Evolutionary conservation across 2,797 vertebrate species (phyloP).

Genomic region (Cheirogaleus major): DNA sequence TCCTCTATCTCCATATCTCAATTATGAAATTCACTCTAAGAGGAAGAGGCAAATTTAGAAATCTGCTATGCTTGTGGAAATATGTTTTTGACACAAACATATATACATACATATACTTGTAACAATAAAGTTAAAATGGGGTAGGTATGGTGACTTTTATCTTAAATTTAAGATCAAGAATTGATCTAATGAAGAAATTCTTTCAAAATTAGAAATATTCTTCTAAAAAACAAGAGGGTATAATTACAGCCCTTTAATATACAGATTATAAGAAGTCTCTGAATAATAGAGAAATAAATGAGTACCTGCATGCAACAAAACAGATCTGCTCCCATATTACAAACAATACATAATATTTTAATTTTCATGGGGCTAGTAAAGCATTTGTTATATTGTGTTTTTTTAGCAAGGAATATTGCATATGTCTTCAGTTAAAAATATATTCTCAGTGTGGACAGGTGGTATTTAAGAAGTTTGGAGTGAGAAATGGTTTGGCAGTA

Average conservation of each 20-base stretch:
- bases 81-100: not conserved
- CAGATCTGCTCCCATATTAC: not conserved
- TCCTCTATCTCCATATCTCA: not conserved
- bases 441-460: conserved; percentile 80
- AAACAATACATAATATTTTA: conserved; percentile 68
- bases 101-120: not conserved
- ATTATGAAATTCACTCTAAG: not conserved
- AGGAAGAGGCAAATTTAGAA: not conserved
- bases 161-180: not conserved
- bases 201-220: not conserved
- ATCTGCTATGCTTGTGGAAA: not conserved
- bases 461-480: conserved; percentile 81
- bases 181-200: not conserved
- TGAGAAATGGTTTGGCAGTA: conserved; percentile 81
- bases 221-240: not conserved
- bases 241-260: not conserved
- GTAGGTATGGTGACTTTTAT: not conserved
- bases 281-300: not conserved
- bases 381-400: conserved; percentile 43
- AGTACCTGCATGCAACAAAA: not conserved
- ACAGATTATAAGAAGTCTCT: not conserved
- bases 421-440: conserved; percentile 74
- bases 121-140: not conserved
- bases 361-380: conserved; percentile 71
- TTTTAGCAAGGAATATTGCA: conserved; percentile 73